Conservation (phyloP, 1,140 invertebrate genomes). For the Armadillidium nasatum region DNA sequence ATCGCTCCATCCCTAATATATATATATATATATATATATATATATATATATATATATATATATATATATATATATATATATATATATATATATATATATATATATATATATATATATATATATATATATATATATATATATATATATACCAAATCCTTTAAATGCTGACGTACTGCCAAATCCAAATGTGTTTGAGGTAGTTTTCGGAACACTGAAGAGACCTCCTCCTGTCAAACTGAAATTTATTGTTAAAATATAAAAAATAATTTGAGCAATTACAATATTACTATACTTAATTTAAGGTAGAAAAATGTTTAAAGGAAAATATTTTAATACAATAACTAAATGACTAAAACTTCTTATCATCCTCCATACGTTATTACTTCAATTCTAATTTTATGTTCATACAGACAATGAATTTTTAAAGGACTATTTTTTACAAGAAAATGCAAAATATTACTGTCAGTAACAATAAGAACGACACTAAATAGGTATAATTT, state of each 20-base stretch:
- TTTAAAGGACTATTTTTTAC: neutral
- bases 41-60: too few species aligned
- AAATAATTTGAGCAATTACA: too few species aligned
- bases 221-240: neutral
- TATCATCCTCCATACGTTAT: neutral
- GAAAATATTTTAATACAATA: neutral
- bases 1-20: neutral
- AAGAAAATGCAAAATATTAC: too few species aligned
- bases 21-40: neutral
- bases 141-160: slow-evolving; percentile 4
- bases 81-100: too few species aligned
- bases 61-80: too few species aligned
- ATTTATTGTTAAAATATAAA: neutral
- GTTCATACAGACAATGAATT: neutral
- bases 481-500: too few species aligned
- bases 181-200: neutral
- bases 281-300: neutral
- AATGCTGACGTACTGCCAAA: neutral
- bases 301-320: too few species aligned
- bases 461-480: too few species aligned
- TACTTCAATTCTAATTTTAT: neutral
- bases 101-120: too few species aligned
- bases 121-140: neutral
- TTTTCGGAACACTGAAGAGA: neutral
- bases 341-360: neutral